Evolutionary conservation across 1,140 invertebrate species (phyloP).

Genomic region (Leptinotarsa undecemlineata): DNA sequence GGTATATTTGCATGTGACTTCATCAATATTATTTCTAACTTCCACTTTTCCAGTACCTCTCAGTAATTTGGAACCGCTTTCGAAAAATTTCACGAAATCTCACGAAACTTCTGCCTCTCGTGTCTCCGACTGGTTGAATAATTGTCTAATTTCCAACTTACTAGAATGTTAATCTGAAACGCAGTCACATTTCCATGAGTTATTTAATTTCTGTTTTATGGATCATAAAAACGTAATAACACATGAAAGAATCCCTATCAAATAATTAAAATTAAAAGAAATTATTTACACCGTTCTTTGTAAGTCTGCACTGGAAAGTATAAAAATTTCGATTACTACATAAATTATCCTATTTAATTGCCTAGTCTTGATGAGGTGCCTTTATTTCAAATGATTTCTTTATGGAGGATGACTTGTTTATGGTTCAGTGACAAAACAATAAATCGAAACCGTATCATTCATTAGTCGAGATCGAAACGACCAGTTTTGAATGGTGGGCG

Average conservation of each 20-base stretch:
- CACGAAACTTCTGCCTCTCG: too few relatives aligned
- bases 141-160: too few relatives aligned
- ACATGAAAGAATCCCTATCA: not conserved
- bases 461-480: not conserved
- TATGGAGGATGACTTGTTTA: not conserved
- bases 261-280: not conserved
- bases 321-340: conserved; percentile 6
- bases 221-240: not conserved
- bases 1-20: too few relatives aligned
- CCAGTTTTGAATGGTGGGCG: too few relatives aligned
- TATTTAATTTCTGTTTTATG: not conserved
- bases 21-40: too few relatives aligned
- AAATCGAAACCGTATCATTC: not conserved
- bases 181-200: not conserved
- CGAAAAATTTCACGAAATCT: too few relatives aligned
- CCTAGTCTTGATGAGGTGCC: not conserved
- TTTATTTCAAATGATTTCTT: not conserved
- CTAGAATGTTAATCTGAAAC: too few relatives aligned
- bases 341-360: conserved; percentile 7
- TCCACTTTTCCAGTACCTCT: too few relatives aligned
- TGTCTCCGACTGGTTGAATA: too few relatives aligned
- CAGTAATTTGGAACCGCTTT: too few relatives aligned
- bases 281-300: not conserved
- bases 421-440: not conserved
- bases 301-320: not conserved